Evolutionary conservation across 2,797 vertebrate genomes (phyloP).

Genomic region (Chelon auratus): DNA sequence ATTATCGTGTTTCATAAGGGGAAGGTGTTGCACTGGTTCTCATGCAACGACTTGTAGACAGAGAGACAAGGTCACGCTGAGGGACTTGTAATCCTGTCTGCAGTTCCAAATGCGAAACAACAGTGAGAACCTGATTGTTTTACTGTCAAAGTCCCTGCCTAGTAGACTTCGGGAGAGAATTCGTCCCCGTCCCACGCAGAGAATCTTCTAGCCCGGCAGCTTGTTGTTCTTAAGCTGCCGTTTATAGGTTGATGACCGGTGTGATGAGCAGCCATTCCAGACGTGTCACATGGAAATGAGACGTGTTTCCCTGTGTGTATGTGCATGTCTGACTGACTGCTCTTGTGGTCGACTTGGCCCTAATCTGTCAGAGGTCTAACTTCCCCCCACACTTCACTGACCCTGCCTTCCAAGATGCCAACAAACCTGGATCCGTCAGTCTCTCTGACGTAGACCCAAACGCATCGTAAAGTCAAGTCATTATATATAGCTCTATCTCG

Average conservation of each 20-base stretch:
- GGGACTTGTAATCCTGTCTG: neutral
- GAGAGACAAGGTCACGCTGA: conserved; percentile 10
- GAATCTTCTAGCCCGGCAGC: conserved; percentile 1
- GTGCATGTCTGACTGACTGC: conserved; percentile 8
- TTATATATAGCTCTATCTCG: neutral
- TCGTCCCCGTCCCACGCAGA: conserved; percentile 14
- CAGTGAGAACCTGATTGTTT: neutral
- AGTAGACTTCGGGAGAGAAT: conserved; percentile 4
- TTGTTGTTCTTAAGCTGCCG: conserved; percentile 45
- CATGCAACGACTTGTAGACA: conserved; percentile 37
- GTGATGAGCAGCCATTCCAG: conserved; percentile 47
- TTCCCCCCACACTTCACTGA: conserved; percentile 34
- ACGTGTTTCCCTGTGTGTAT: conserved; percentile 6
- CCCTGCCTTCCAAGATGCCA: neutral
- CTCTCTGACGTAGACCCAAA: conserved; percentile 30
- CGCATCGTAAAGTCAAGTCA: neutral
- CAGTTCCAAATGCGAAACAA: neutral
- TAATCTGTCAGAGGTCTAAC: conserved; percentile 53
- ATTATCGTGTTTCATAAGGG: neutral
- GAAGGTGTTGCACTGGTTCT: conserved; percentile 35
- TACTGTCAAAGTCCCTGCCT: conserved; percentile 7
- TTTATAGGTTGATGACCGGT: conserved; percentile 36
- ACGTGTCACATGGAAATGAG: conserved; percentile 58
- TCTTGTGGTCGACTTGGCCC: conserved; percentile 40
- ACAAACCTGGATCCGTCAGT: conserved; percentile 24